phyloP scores from a whole-genome alignment of 2,113 vertebrate genomes.

The Corydoras maculifer region DNA sequence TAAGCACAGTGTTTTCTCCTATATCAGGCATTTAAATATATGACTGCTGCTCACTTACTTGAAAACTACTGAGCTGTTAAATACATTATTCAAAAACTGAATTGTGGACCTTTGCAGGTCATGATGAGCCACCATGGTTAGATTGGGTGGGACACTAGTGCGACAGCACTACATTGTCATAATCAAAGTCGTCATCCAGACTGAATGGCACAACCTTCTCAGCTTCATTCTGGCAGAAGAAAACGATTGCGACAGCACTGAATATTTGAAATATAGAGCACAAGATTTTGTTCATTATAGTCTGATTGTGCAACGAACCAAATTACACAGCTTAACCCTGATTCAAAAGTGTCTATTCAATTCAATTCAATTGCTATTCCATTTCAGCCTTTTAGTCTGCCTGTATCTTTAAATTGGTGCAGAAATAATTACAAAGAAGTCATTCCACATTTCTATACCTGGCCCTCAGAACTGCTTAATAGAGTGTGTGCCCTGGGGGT shows the following conservation, averaged over 20 bases:
- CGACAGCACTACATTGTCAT: conserved; percentile 61
- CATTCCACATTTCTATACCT: conserved; percentile 30
- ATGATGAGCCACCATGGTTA: conserved; percentile 12
- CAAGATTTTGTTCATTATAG: conserved; percentile 3
- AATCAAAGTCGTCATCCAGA: conserved; percentile 72
- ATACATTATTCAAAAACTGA: not conserved
- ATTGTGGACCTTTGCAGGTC: conserved; percentile 13
- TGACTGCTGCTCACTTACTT: not conserved
- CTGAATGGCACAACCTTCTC: conserved; percentile 66
- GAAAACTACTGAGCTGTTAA: conserved; percentile 5
- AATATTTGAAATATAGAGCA: conserved; percentile 10
- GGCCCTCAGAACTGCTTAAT: conserved; percentile 44
- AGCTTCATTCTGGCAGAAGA: conserved; percentile 47
- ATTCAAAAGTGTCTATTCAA: not conserved
- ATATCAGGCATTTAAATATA: not conserved
- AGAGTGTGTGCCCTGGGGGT: not conserved
- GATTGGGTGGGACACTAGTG: conserved; percentile 55
- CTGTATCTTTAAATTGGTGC: too few species aligned
- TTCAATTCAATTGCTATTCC: conserved; percentile 19
- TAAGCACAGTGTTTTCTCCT: not conserved
- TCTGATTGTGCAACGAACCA: conserved; percentile 23
- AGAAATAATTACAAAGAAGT: too few species aligned
- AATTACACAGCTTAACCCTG: conserved; percentile 15
- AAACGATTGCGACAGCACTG: conserved; percentile 1
- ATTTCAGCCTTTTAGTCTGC: conserved; percentile 7